A percentile compares a stretch with the other conserved stretches of the same genome.
These are phyloP conservation scores for Chrysomallon squamiferum DNA, from an alignment of 1,140 invertebrate species.

Conservation along the genomic window DNA sequence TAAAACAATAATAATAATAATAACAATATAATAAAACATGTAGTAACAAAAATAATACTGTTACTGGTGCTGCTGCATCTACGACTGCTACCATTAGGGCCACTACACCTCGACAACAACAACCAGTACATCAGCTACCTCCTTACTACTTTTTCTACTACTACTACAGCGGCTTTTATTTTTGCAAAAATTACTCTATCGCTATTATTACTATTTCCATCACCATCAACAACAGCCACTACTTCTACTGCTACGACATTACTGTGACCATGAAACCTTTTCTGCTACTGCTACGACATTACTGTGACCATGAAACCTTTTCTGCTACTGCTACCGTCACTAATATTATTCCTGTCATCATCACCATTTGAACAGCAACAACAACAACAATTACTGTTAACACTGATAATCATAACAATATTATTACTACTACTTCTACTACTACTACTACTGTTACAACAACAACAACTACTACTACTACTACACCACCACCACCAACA, in stretches of 20 bases:
- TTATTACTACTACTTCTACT: neutral
- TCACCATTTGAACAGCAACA: neutral
- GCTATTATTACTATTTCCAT: neutral
- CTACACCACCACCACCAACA: neutral
- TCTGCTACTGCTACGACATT: conserved; percentile 1
- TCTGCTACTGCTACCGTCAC: neutral
- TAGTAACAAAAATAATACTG: neutral
- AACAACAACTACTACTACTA: neutral
- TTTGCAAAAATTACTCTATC: neutral
- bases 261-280: neutral
- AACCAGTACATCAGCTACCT: neutral
- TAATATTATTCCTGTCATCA: neutral
- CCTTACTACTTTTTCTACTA: neutral
- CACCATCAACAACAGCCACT: neutral
- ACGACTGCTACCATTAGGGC: neutral
- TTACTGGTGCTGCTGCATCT: neutral
- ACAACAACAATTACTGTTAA: neutral
- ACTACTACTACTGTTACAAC: neutral
- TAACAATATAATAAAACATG: too few relatives aligned
- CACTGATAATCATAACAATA: neutral
- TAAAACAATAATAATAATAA: too few relatives aligned
- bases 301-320: neutral
- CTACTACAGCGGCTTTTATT: neutral
- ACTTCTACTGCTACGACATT: neutral
- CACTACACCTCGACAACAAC: neutral